Base-by-base conservation (phyloP, 2,113 vertebrate species). In the Orthochromis malagaraziensis region DNA sequence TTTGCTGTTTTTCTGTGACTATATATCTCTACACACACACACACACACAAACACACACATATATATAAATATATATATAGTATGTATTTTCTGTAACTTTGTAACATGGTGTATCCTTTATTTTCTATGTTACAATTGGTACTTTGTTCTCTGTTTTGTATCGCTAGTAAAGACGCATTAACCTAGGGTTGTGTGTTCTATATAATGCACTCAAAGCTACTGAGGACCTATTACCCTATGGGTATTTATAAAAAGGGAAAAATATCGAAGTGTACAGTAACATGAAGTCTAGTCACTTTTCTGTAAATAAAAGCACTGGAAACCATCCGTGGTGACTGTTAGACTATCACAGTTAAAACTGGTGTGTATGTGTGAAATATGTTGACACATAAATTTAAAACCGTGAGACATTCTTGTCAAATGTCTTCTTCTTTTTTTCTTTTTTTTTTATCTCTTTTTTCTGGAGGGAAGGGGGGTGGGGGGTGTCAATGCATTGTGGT, bases 151-250 rank as follows among this genome's bases (percentile, higher is more conserved):
- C 84, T 89, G 92, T 96, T 96, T 96, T 94, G 93, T 96, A 95
- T 95, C 91, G 89, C 91, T 96, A 96, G 95, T 93, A 86, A 95
- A 96, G 95, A 97, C 95, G 91, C 96, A 97, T 98, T 99, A 99
- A 99, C 98, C 97, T 98, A 98, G 98, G 95, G 97, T 98, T 98
- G 97, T 98, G 97, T 99, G 97, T 98, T 97, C 97, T 98, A 97
- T 97, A 97, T 97, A 97, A 98, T 96, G 94, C 97, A 98, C 97
- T 98, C 97, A 96, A 97, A 97, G 97, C 97, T 97, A 97, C 97
- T 97, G 97, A 98, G 97, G 98, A 98, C 98, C 97, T 98, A 98
- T 99, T 99, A 99, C 99, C 99, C 99, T 99, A 98, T 99, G 99
- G 98, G 99, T 99, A 99, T 99, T 97, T 98, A 97, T 98, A 96